Evolutionary conservation across 2,888 invertebrate species (phyloP).

Genomic region (Didymodactylos carnosus): DNA sequence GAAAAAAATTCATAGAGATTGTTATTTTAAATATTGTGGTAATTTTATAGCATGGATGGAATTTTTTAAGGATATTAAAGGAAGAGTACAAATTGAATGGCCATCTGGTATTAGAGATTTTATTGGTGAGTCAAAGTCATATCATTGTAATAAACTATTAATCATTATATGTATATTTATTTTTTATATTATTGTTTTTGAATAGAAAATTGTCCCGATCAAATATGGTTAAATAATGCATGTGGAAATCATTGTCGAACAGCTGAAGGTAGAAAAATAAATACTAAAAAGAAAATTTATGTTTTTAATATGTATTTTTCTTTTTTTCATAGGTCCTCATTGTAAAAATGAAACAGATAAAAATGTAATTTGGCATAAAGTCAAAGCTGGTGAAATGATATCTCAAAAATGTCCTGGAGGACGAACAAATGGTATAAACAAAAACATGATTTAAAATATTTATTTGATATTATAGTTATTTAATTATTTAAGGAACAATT

Average conservation of each 20-base stretch:
- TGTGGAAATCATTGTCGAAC: background rate
- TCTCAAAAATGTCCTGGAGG: background rate
- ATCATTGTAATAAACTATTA: too few relatives aligned
- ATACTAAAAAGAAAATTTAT: too few relatives aligned
- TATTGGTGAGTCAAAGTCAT: background rate
- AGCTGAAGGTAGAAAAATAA: background rate
- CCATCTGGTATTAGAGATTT: background rate
- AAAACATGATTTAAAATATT: background rate
- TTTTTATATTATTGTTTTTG: background rate
- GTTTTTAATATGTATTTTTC: background rate
- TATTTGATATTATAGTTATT: background rate
- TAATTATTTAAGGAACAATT: background rate
- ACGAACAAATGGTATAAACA: background rate
- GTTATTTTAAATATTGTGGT: too few relatives aligned
- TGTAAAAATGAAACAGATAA: background rate
- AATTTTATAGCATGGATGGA: background rate
- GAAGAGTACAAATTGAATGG: background rate
- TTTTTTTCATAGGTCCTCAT: background rate
- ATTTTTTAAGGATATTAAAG: background rate
- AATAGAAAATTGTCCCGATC: background rate
- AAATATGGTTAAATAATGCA: background rate
- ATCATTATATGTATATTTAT: background rate
- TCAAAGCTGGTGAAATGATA: background rate
- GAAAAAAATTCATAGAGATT: too few relatives aligned
- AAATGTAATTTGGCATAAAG: background rate